A percentile compares a stretch with the other conserved stretches of the same genome.
Evolutionary conservation across 2,888 invertebrate genomes (phyloP).

Genomic region (Eretmocerus hayati): DNA sequence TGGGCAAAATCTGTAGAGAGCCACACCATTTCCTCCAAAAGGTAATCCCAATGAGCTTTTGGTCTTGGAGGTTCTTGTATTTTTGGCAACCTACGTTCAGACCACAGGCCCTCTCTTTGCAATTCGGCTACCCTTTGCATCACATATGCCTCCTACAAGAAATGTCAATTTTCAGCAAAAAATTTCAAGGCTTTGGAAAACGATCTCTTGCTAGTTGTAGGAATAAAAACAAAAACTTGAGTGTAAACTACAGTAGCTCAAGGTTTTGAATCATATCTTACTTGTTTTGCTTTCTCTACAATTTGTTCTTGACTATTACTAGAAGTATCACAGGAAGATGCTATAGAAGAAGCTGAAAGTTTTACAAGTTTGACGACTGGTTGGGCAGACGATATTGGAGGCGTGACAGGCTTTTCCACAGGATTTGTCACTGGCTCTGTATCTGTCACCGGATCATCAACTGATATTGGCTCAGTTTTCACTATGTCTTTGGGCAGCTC

Average conservation of each 20-base stretch:
- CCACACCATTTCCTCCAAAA: constrained; percentile 99
- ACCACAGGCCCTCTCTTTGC: constrained; percentile 92
- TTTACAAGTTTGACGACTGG: constrained; percentile 42
- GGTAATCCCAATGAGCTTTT: constrained; percentile 97
- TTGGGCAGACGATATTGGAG: constrained; percentile 29
- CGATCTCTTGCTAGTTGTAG: background rate
- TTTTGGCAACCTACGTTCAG: constrained; percentile 84
- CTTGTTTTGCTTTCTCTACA: constrained; percentile 79
- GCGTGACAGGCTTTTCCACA: constrained; percentile 21
- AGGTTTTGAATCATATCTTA: constrained; percentile 27
- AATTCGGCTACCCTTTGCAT: constrained; percentile 87
- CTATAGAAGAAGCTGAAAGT: constrained; percentile 32
- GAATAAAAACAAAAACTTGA: no score
- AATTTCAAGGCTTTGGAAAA: background rate
- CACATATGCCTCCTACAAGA: constrained; percentile 77
- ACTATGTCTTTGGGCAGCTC: no score
- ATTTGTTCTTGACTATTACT: constrained; percentile 63
- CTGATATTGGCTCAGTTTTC: constrained; percentile 32
- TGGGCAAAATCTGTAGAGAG: constrained; percentile 94
- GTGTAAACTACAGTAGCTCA: no score
- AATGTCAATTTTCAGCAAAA: background rate
- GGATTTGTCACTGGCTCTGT: constrained; percentile 25
- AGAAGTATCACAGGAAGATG: constrained; percentile 37
- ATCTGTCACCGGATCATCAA: constrained; percentile 24
- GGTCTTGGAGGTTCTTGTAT: constrained; percentile 81